Conservation (phyloP, 2,113 vertebrate genomes). For the Hippocampus comes region DNA sequence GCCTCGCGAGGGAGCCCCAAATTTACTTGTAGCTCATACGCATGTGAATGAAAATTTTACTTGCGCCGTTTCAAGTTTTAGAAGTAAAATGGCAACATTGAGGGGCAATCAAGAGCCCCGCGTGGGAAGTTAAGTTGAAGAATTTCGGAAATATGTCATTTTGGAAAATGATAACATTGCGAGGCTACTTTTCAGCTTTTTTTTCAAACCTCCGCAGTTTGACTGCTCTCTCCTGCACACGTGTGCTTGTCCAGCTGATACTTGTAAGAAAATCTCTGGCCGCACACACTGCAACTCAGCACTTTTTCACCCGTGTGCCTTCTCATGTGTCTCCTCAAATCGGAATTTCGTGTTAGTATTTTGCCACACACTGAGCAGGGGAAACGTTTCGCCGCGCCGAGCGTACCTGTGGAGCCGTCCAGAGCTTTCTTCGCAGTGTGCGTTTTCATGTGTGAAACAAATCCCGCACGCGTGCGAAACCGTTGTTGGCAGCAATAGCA, state of each 20-base stretch:
- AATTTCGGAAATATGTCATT: too few relatives aligned
- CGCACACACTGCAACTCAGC: neutral
- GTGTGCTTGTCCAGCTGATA: neutral
- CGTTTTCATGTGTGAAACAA: neutral
- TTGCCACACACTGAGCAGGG: too few relatives aligned
- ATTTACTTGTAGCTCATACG: too few relatives aligned
- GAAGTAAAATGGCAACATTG: too few relatives aligned
- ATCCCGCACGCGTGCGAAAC: neutral
- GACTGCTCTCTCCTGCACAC: neutral
- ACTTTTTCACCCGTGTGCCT: neutral
- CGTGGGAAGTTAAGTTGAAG: too few relatives aligned
- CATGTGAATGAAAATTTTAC: too few relatives aligned
- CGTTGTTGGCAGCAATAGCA: neutral
- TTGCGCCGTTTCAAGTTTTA: too few relatives aligned
- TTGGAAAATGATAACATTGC: neutral
- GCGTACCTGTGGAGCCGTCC: neutral
- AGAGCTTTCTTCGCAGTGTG: neutral
- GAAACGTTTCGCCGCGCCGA: too few relatives aligned
- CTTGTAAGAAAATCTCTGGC: neutral
- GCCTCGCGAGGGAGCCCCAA: too few relatives aligned
- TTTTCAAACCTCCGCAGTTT: neutral
- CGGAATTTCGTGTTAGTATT: neutral
- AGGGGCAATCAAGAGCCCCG: too few relatives aligned
- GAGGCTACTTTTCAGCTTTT: neutral
- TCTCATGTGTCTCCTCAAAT: neutral